These are phyloP conservation scores for Scomber japonicus DNA, from an alignment of 2,113 vertebrate species.

Conservation along the genomic window DNA sequence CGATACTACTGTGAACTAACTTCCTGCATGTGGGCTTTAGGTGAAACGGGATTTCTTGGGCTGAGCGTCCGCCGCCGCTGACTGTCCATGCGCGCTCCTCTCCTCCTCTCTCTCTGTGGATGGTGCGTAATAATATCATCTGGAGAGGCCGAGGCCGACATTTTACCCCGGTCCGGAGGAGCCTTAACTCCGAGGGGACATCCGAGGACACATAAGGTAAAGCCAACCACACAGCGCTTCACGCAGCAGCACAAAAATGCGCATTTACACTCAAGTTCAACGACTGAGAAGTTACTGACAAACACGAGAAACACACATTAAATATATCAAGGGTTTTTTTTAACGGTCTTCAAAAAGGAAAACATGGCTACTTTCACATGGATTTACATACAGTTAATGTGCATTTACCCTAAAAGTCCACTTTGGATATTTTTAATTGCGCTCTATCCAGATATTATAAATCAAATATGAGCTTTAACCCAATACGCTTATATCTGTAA, in stretches of 20 bases:
- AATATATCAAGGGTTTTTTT: not conserved
- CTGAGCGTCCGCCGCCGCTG: conserved; percentile 33
- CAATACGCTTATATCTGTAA: too few species aligned
- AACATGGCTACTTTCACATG: conserved; percentile 65
- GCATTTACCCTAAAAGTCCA: not conserved
- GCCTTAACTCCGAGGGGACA: conserved; percentile 72
- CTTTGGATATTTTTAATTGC: conserved; percentile 6
- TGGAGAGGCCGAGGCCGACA: conserved; percentile 78
- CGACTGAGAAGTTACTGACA: not conserved
- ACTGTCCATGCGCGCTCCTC: conserved; percentile 37
- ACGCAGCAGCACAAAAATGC: not conserved
- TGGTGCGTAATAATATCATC: conserved; percentile 66
- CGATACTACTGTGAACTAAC: conserved; percentile 59
- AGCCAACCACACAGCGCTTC: not conserved
- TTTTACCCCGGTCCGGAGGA: conserved; percentile 78
- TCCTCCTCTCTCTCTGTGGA: conserved; percentile 43
- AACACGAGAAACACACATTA: not conserved
- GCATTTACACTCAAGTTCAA: not conserved
- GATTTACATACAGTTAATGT: conserved; percentile 30
- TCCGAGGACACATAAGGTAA: conserved; percentile 79
- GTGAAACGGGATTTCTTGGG: conserved; percentile 38
- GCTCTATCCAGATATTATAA: too few species aligned
- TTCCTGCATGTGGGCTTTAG: conserved; percentile 68
- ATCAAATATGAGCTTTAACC: not conserved
- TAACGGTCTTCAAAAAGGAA: conserved; percentile 3